Percentiles rank a stretch among this genome's conserved stretches.
Conservation (phyloP, 2,113 vertebrate species). For the Otolemur garnettii region DNA sequence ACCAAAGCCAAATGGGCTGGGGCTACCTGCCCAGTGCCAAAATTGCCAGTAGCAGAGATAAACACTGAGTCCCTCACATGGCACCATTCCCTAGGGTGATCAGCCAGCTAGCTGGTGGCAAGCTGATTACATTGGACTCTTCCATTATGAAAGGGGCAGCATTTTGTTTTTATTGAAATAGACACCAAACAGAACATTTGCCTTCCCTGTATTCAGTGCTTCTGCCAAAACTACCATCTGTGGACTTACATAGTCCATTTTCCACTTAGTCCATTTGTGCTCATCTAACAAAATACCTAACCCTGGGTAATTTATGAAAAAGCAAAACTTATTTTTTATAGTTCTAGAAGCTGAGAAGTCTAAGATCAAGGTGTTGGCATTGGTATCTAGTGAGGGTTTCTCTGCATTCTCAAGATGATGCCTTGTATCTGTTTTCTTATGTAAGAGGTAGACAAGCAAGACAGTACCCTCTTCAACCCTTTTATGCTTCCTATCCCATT, state of each 20-base stretch:
- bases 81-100: background rate
- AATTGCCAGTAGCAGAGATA: background rate
- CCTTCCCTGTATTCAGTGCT: background rate
- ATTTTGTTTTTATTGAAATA: background rate
- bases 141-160: background rate
- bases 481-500: background rate
- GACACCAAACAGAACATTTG: background rate
- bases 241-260: background rate
- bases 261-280: background rate
- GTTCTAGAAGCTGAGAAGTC: background rate
- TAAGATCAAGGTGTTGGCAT: background rate
- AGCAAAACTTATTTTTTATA: background rate
- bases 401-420: background rate
- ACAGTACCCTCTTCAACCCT: background rate
- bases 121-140: background rate
- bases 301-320: background rate
- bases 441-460: background rate
- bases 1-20: background rate
- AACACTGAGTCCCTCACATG: background rate
- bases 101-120: background rate
- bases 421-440: background rate
- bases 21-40: background rate
- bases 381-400: background rate
- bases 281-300: background rate
- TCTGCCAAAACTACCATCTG: background rate